Conservation (phyloP, 2,888 invertebrate genomes). For the Endomychus coccineus region DNA sequence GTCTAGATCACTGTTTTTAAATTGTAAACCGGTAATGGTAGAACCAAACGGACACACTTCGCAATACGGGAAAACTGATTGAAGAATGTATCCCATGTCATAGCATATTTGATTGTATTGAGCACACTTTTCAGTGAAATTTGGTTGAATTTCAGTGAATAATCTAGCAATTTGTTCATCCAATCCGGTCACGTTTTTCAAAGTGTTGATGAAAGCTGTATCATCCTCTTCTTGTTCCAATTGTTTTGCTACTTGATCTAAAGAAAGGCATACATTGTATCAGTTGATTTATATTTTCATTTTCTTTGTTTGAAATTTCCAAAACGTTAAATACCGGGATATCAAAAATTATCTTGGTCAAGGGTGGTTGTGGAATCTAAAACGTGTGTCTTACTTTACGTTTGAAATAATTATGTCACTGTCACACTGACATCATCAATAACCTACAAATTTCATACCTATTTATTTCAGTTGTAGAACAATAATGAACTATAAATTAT, state of each 20-base stretch:
- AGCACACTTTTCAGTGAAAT: conserved; percentile 31
- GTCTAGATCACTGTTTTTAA: conserved; percentile 67
- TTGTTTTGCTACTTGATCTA: background rate
- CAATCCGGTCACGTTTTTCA: background rate
- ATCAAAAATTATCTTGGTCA: no score
- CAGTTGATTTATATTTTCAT: no score
- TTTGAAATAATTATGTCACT: no score
- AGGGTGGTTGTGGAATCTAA: no score
- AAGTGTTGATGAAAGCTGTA: background rate
- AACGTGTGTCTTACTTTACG: no score
- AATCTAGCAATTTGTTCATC: conserved; percentile 37
- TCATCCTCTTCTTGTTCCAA: background rate
- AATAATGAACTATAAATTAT: no score
- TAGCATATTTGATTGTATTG: conserved; percentile 41
- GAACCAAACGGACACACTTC: conserved; percentile 62
- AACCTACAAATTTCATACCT: no score
- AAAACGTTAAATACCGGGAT: no score
- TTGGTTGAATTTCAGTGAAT: conserved; percentile 38
- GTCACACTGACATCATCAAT: no score
- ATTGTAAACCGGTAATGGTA: conserved; percentile 61
- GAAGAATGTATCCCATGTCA: conserved; percentile 43
- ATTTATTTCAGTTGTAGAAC: no score
- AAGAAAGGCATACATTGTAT: background rate
- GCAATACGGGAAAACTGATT: conserved; percentile 42
- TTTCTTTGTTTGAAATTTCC: no score